A percentile compares a stretch with the other conserved stretches of the same genome.
Conservation (phyloP, 2,797 vertebrate species). For the Prionace glauca region DNA sequence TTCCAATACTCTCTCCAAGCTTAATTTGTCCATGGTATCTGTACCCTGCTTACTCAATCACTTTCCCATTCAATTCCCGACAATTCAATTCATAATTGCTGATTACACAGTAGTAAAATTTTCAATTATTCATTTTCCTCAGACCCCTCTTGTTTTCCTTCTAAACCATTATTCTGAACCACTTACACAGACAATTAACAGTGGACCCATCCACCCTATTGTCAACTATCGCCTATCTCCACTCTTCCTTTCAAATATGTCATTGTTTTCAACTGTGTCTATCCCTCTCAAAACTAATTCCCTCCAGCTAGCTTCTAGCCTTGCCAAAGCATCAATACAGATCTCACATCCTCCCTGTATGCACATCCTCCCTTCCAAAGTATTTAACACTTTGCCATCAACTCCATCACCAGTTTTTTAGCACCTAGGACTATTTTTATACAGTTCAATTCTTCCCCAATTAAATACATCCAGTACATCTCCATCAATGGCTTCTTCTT, state of each 20-base stretch:
- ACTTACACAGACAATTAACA: not conserved
- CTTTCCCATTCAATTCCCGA: not conserved
- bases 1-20: not conserved
- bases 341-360: not conserved
- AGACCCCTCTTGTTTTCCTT: not conserved
- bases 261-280: not conserved
- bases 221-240: not conserved
- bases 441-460: not conserved
- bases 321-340: not conserved
- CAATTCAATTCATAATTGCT: not conserved
- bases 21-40: not conserved
- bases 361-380: not conserved
- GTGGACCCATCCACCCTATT: not conserved
- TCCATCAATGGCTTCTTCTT: not conserved
- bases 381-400: not conserved
- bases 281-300: not conserved
- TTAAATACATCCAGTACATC: not conserved
- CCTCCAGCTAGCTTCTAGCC: not conserved
- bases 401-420: not conserved
- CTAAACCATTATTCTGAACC: not conserved
- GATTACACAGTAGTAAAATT: not conserved
- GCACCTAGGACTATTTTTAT: not conserved
- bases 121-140: not conserved
- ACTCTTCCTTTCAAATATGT: not conserved
- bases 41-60: not conserved